Conservation (phyloP, 30 jellyfish, hydroid and myxozoan species). For the Haliclystus octoradiatus region DNA sequence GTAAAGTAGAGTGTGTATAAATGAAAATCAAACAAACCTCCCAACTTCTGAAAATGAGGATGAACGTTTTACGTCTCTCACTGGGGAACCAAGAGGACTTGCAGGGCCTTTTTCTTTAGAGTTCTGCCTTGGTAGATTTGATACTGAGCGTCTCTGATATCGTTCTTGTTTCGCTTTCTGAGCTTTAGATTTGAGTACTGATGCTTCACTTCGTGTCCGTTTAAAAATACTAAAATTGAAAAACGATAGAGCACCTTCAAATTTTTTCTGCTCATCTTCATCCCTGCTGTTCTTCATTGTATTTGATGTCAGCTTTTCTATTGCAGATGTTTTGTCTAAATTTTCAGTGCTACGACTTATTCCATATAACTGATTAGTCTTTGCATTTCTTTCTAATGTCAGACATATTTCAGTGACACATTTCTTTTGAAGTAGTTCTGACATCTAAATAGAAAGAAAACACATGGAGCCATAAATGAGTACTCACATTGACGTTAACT, state of each 20-base stretch:
- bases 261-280: constrained; percentile 3
- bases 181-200: constrained; percentile 20
- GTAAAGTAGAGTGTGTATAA: no score
- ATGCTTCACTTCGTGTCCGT: constrained; percentile 52
- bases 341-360: neutral
- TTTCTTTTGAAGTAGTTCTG: neutral
- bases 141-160: neutral
- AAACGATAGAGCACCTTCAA: constrained; percentile 48
- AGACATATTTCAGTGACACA: neutral
- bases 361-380: neutral
- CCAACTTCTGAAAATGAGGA: neutral
- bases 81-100: neutral
- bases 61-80: neutral
- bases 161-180: neutral
- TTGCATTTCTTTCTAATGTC: neutral
- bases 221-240: constrained; percentile 72
- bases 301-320: neutral
- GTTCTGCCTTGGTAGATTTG: neutral
- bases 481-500: no score
- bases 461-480: neutral
- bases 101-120: neutral
- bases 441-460: neutral
- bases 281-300: neutral
- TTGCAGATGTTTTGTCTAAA: neutral
- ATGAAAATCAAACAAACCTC: no score